Conservation (phyloP, 2,888 invertebrate genomes). For the Chromoteleia sp. region DNA sequence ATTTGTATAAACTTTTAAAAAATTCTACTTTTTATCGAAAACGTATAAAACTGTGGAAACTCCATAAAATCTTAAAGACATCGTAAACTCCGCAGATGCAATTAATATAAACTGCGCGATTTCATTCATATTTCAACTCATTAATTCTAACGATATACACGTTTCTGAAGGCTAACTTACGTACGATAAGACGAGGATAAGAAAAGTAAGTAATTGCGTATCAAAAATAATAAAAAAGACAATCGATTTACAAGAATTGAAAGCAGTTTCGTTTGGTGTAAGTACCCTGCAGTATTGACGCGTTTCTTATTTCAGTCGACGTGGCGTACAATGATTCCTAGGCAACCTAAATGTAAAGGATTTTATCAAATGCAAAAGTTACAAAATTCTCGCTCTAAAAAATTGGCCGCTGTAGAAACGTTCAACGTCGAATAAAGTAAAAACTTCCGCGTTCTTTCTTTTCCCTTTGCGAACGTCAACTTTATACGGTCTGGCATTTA, state of each 20-base stretch:
- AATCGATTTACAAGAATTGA: neutral
- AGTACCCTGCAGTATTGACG: slow-evolving; percentile 34
- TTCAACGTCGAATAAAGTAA: neutral
- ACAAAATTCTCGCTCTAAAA: slow-evolving; percentile 9
- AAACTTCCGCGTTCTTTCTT: neutral
- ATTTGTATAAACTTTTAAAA: neutral
- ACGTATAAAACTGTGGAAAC: slow-evolving; percentile 6
- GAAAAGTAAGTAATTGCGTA: slow-evolving; percentile 36
- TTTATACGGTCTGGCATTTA: slow-evolving; percentile 1
- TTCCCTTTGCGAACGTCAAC: neutral
- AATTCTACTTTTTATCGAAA: slow-evolving; percentile 9
- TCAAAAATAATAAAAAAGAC: slow-evolving; percentile 1
- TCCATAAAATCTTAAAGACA: neutral
- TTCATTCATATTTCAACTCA: neutral
- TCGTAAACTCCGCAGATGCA: slow-evolving; percentile 7
- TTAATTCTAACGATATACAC: slow-evolving; percentile 31
- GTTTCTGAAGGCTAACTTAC: slow-evolving; percentile 41
- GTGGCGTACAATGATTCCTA: neutral
- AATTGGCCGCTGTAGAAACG: neutral
- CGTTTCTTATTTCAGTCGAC: slow-evolving; percentile 11
- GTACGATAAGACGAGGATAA: slow-evolving; percentile 39
- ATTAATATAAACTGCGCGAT: slow-evolving; percentile 2
- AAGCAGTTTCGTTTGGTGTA: slow-evolving; percentile 19
- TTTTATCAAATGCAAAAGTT: slow-evolving; percentile 9
- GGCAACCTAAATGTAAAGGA: slow-evolving; percentile 1